These are phyloP conservation scores for Bombus picipes DNA, from an alignment of 1,140 invertebrate species.

Conservation along the genomic window DNA sequence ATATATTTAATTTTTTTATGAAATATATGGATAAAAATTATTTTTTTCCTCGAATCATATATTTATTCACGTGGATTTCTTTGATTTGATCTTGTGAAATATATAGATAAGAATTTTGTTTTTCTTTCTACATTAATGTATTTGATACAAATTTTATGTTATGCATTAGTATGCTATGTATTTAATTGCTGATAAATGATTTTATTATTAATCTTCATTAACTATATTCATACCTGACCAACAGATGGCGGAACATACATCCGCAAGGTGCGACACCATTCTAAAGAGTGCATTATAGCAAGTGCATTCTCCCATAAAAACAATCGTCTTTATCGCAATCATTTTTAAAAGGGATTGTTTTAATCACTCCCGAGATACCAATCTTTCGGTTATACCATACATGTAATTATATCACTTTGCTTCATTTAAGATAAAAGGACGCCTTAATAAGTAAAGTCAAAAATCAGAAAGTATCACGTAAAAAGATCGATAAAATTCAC, in stretches of 20 bases:
- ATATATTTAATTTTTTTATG: too few species aligned
- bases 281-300: not conserved
- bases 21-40: too few species aligned
- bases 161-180: too few species aligned
- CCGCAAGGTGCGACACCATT: not conserved
- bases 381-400: not conserved
- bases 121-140: too few species aligned
- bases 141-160: too few species aligned
- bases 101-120: too few species aligned
- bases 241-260: not conserved
- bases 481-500: slow-evolving; percentile 31
- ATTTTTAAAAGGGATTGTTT: not conserved
- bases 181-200: not conserved
- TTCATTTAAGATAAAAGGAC: not conserved
- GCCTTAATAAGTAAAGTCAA: not conserved
- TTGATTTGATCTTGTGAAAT: too few species aligned
- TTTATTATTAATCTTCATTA: not conserved
- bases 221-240: not conserved
- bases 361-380: too few species aligned
- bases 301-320: not conserved
- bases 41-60: too few species aligned
- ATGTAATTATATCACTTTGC: not conserved
- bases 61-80: too few species aligned
- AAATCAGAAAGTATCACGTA: slow-evolving; percentile 16
- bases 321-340: too few species aligned